Conservation (phyloP, 2,113 vertebrate species). For the Coryphaenoides rupestris region DNA sequence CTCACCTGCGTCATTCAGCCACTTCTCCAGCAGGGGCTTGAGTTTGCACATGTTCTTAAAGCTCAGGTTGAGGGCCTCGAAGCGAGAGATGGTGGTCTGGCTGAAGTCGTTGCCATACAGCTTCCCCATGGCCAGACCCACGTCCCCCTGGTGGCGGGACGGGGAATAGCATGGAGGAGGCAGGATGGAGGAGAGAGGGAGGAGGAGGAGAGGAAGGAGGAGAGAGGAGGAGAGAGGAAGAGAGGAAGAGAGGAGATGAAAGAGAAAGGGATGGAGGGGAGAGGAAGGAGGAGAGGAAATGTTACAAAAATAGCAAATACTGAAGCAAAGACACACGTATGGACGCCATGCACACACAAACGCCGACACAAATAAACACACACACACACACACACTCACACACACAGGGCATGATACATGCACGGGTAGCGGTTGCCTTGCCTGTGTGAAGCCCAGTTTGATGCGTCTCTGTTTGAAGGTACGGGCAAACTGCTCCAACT, state of each 20-base stretch:
- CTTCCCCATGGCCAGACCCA: slow-evolving; percentile 92
- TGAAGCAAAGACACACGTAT: no score
- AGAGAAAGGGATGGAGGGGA: no score
- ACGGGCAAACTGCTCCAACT: slow-evolving; percentile 89
- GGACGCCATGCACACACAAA: no score
- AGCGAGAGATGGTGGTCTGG: slow-evolving; percentile 93
- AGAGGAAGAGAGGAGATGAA: no score
- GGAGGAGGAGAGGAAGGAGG: not conserved
- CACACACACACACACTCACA: not conserved
- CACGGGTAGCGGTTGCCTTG: no score
- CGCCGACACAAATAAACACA: not conserved
- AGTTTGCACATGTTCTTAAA: slow-evolving; percentile 98
- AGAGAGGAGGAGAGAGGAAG: no score
- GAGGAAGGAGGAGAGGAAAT: no score
- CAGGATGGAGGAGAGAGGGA: not conserved
- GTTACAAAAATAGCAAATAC: no score
- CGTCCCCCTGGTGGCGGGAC: slow-evolving; percentile 76
- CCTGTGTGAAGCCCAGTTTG: slow-evolving; percentile 93
- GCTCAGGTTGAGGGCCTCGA: slow-evolving; percentile 91
- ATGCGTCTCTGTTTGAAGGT: slow-evolving; percentile 94
- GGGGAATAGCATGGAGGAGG: not conserved
- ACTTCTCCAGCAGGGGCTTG: slow-evolving; percentile 91
- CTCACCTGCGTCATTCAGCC: slow-evolving; percentile 89
- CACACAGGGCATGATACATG: no score
- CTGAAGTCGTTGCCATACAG: slow-evolving; percentile 94